Percentiles rank a stretch among this genome's conserved stretches.
Evolutionary conservation across 2,113 vertebrate species (phyloP).

Genomic region (Hyla sarda): DNA sequence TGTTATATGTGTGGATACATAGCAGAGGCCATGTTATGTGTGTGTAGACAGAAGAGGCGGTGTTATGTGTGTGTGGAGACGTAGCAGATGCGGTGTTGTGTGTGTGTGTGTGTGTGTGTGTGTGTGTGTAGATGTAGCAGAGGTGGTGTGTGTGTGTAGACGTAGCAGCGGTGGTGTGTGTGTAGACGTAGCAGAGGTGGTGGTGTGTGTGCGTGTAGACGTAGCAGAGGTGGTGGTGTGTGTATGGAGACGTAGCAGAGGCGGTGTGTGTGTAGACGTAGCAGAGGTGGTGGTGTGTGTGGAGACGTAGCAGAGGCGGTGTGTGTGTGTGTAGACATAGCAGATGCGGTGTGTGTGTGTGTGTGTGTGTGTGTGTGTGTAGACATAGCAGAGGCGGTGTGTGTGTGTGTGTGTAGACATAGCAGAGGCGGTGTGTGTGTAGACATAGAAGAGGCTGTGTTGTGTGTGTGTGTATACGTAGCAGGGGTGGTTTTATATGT

Average conservation of each 20-base stretch:
- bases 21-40: not conserved
- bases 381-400: too few species aligned
- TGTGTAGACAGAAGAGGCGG: not conserved
- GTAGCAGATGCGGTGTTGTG: not conserved
- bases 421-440: too few species aligned
- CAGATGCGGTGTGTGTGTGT: too few species aligned
- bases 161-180: not conserved
- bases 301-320: conserved; percentile 47
- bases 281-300: conserved; percentile 56
- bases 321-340: fast-evolving
- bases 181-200: not conserved
- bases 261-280: fast-evolving
- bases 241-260: not conserved
- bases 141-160: too few species aligned
- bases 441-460: too few species aligned
- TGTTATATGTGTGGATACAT: too few species aligned
- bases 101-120: too few species aligned
- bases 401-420: too few species aligned
- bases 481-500: conserved; percentile 43
- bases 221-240: not conserved
- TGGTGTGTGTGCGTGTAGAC: not conserved
- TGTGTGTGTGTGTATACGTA: too few species aligned
- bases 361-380: not conserved
- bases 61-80: fast-evolving
- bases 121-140: too few species aligned